Evolutionary conservation across 1,140 invertebrate genomes (phyloP), one percentile per base, ranked within the genome.

Genomic region (Trialeurodes vaporariorum): DNA sequence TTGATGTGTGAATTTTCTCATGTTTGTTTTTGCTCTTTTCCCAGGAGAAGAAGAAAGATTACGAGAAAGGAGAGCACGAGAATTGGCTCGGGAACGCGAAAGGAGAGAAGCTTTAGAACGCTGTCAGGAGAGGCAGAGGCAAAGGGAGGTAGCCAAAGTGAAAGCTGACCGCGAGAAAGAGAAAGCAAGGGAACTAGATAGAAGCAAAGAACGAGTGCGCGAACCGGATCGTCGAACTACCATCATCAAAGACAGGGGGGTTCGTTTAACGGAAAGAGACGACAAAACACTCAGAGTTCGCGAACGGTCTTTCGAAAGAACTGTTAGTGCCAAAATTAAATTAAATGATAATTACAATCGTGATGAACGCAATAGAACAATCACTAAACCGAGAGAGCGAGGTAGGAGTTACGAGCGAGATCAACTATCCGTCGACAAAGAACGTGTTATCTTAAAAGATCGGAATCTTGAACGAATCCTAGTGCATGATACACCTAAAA

Each of bases 121-220:
- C 25, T 70, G 69, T 2, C 70, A 79, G 34, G 79, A 80, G 49
- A 72, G 78, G 21, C 73, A 79, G 12, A 71, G 70, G 21, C 79
- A 81, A 22, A 72, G 77, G 2, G 79, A 80, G 25, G 67, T 71
- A 64, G 69, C 67, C 17, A 76, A 77, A 58, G 26, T n/a, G 34
- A 68, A 68, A 66, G 65, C 66, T 26, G 72, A 68, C 64, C 69
- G 70, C 64, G 76, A 78, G 25, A 74, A 76, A 59, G 71, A 72
- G 74, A 1, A 77, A 76, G 58, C 65, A 61, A 70, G 79, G 40
- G 75, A 78, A 60, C 71, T 69, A 59, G 73, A 75, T 12, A 74
- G 71, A 67, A 74, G 76, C 59, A 77, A 75, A 60, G 69, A 68
- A 22, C 64, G 68, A 25, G 61, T 60, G 63, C 65, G 61, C 24